Base-by-base conservation (phyloP, 2,797 vertebrate species). In the Spizella passerina region DNA sequence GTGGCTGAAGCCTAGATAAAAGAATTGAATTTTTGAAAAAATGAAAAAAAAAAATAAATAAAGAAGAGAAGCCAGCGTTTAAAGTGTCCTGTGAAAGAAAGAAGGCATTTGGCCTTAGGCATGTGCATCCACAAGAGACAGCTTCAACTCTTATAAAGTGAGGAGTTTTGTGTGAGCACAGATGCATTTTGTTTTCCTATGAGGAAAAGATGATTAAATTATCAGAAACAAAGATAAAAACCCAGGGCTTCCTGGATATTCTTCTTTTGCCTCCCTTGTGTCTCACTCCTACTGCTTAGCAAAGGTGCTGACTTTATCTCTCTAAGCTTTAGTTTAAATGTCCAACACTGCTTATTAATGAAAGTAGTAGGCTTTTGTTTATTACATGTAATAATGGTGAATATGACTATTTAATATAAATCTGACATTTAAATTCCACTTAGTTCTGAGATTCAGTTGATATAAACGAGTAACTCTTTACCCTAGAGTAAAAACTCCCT, bases 361-460 rank as follows among this genome's bases (percentile, higher is more conserved):
- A 98, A 98, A 98, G 95, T 97, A 97, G 98, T 96, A 96, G 98
- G 97, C 97, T 96, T 97, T 97, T 98, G 97, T 98, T 98, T 98
- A 98, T 98, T 98, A 96, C 96, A 90, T 97, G 97, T 98, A 97
- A 98, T 97, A 97, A 97, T 96, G 96, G 97, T 97, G 97, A 98
- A 98, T 98, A 98, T 98, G 98, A 96, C 97, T 97, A 98, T 98
- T 99, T 99, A 98, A 98, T 98, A 98, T 98, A 98, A 98, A 98
- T 97, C 97, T 99, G 98, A 98, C 98, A 99, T 98, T 98, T 99
- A 98, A 98, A 98, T 99, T 98, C 98, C 97, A 97, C 98, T 98
- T 98, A 98, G 98, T 98, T 98, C 96, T 17, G 96, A 94, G 97
- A 96, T 96, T 95, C 84, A 77, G 97, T 98, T 95, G 96, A 98